Percentiles rank a stretch among this genome's conserved stretches.
These are phyloP conservation scores for Rhagonycha lutea DNA, from an alignment of 2,888 invertebrate genomes.

Conservation along the genomic window DNA sequence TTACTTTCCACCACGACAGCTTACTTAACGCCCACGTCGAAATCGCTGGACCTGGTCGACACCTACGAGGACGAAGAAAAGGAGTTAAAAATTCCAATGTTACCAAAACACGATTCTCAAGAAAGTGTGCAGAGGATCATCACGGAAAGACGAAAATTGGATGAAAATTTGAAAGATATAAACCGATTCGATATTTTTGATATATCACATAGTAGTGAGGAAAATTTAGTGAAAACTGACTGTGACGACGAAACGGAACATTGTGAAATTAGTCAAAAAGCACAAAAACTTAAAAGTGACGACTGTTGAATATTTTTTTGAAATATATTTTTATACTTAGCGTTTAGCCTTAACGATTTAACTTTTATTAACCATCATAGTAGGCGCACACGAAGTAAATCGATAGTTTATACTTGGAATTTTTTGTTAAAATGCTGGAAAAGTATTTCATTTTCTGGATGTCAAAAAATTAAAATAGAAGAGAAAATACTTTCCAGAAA, in stretches of 20 bases:
- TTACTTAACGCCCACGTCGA: conserved; percentile 10
- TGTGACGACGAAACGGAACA: conserved; percentile 21
- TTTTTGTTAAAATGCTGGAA: background rate
- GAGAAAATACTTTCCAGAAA: background rate
- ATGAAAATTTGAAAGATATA: conserved; percentile 53
- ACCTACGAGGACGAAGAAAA: conserved; percentile 13
- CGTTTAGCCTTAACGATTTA: conserved; percentile 8
- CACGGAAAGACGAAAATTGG: conserved; percentile 64
- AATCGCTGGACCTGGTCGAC: conserved; percentile 17
- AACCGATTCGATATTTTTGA: conserved; percentile 52
- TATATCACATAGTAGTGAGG: conserved; percentile 44
- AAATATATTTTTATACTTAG: conserved; percentile 28
- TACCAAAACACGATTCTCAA: conserved; percentile 50
- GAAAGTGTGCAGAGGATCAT: conserved; percentile 66
- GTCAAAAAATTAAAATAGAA: background rate
- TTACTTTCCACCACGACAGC: conserved; percentile 38
- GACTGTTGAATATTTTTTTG: conserved; percentile 23
- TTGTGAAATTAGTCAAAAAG: conserved; percentile 9
- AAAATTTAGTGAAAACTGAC: conserved; percentile 33
- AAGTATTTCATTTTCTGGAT: background rate
- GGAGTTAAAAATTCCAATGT: conserved; percentile 41
- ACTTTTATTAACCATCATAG: background rate
- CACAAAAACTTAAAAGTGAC: conserved; percentile 13
- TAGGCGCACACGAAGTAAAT: background rate
- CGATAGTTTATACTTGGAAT: background rate